Conservation (phyloP, 2,888 invertebrate genomes). For the Beris morrisii region DNA sequence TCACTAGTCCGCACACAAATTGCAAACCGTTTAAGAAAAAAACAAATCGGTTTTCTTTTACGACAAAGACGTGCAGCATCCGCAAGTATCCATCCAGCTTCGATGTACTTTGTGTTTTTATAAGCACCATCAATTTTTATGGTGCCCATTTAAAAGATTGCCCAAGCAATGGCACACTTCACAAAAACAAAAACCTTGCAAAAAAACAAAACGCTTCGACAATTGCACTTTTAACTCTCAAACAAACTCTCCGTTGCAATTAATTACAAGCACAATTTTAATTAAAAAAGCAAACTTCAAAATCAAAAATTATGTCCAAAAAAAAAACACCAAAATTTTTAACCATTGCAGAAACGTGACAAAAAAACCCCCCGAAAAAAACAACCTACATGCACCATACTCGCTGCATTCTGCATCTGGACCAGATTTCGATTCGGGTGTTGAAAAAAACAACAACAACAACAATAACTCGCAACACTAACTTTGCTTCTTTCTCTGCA, state of each 20-base stretch:
- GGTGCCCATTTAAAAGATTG: neutral
- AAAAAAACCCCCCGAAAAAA: neutral
- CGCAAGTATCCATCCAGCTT: too few relatives aligned
- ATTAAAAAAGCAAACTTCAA: too few relatives aligned
- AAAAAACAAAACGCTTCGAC: neutral
- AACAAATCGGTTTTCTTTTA: slow-evolving; percentile 27
- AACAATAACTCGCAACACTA: neutral
- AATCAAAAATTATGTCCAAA: too few relatives aligned
- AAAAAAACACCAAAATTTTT: too few relatives aligned
- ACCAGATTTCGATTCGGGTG: neutral
- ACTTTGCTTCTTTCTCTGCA: neutral
- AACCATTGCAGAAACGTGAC: neutral
- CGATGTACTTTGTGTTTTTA: slow-evolving; percentile 3
- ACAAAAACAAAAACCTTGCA: neutral
- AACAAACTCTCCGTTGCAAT: too few relatives aligned
- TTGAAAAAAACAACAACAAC: neutral
- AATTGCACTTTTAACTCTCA: neutral
- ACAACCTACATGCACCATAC: neutral
- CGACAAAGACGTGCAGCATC: slow-evolving; percentile 33
- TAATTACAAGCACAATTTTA: too few relatives aligned
- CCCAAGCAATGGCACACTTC: neutral
- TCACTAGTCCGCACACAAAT: slow-evolving; percentile 5
- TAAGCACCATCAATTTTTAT: slow-evolving; percentile 34
- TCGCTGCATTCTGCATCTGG: neutral
- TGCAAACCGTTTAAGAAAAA: slow-evolving; percentile 28